Base-by-base conservation (phyloP, 2,113 vertebrate species). In the Clupea harengus region DNA sequence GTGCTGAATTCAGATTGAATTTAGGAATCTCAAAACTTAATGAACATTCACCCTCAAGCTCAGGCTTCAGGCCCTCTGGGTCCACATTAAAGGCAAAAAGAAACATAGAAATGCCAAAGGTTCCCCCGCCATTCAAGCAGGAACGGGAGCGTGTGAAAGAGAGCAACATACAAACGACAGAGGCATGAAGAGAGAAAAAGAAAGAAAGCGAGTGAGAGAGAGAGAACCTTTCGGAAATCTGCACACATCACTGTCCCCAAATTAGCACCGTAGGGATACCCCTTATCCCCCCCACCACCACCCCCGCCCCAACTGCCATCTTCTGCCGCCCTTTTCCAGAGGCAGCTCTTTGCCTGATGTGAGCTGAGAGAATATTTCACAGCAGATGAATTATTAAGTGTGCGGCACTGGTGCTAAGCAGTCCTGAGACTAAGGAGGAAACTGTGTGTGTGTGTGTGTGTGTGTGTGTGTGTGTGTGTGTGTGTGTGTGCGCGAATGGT, bases 341-440 rank as follows among this genome's bases (percentile, higher is more conserved):
- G 25, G 64, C 93, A 91, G 91, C 94, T 92, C 93, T 91, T 91
- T 90, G 91, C 91, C 93, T 91, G 94, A 94, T 95, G 94, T 94
- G 92, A 92, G 92, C 91, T 47, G 64, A 86, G 87, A 92, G 93
- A 93, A 94, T 94, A 95, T 95, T 95, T 95, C 93, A 93, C 93
- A 92, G 90, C 89, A 92, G 92, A 94, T 95, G 92, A 94, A 95
- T 95, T 94, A 95, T 95, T 95, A 95, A 95, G 92, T 88, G 91
- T 64, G 84, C 81, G 22, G 20, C 57, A 88, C 93, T 86, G 89
- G 92, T 91, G 93, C 93, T 95, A 94, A 95, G 94, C 94, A 93
- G 93, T 88, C 90, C 88, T 88, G 92, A 94, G 94, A 93, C 92
- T 72, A 28, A 13, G 64, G 64, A 6, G 64, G 28, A 32, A 72